Evolutionary conservation across 2,113 vertebrate genomes (phyloP).

Genomic region (Narcine bancroftii): DNA sequence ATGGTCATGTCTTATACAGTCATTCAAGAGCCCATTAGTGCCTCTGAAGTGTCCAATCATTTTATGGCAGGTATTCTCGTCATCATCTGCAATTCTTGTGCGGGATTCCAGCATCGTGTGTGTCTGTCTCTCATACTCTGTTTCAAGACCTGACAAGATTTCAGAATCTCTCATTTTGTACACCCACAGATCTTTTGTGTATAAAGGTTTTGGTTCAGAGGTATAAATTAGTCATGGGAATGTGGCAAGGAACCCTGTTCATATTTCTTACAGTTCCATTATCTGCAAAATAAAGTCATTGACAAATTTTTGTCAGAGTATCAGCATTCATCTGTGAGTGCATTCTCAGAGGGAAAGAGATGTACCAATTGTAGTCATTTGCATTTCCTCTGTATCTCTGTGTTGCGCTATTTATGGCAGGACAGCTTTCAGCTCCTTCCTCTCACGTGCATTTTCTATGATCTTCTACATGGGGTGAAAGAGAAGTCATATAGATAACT

Average conservation of each 20-base stretch:
- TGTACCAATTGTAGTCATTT: not conserved
- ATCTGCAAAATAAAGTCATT: not conserved
- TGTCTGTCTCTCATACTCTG: too few relatives aligned
- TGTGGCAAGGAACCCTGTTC: not conserved
- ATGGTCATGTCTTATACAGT: not conserved
- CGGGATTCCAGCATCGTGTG: not conserved
- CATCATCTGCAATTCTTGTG: not conserved
- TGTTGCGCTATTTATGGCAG: not conserved
- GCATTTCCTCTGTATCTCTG: not conserved
- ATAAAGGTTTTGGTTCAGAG: not conserved
- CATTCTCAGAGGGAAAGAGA: not conserved
- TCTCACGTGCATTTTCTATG: not conserved
- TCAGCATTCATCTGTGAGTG: not conserved
- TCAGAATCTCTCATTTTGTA: not conserved
- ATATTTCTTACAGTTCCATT: not conserved
- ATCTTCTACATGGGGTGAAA: not conserved
- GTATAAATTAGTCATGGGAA: not conserved
- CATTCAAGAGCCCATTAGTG: not conserved
- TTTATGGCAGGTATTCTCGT: not conserved
- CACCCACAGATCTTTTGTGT: not conserved
- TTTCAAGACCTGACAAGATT: not conserved
- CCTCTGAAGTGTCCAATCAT: not conserved
- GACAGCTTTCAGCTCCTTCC: not conserved
- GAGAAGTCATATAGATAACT: not conserved
- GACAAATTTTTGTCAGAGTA: not conserved